Evolutionary conservation across 2,113 vertebrate species (phyloP).

Genomic region (Hoplias malabaricus): DNA sequence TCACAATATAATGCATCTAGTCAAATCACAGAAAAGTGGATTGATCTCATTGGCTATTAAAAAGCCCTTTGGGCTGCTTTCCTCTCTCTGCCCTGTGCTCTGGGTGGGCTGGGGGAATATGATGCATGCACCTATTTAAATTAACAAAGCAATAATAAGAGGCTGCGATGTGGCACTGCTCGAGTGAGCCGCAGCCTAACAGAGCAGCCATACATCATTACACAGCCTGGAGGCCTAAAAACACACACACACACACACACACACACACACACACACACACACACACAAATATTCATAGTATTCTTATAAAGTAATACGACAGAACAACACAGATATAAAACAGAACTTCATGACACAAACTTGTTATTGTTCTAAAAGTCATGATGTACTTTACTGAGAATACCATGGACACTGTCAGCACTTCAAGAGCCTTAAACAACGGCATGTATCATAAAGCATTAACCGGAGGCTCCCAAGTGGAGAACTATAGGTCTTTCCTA

Average conservation of each 20-base stretch:
- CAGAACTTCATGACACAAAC: neutral
- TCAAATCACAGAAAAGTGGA: conserved; percentile 54
- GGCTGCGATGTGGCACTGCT: conserved; percentile 93
- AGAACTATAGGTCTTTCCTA: too few species aligned
- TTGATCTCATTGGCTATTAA: conserved; percentile 90
- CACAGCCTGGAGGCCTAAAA: conserved; percentile 81
- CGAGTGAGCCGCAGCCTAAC: conserved; percentile 85
- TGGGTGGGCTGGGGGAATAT: conserved; percentile 85
- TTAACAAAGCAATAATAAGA: conserved; percentile 98
- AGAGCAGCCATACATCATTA: conserved; percentile 95
- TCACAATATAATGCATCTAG: conserved; percentile 26
- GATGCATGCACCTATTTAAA: conserved; percentile 99
- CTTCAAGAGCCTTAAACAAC: too few species aligned
- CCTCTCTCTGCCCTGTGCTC: conserved; percentile 42
- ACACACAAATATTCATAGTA: conserved; percentile 66
- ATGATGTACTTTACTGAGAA: too few species aligned
- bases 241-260: conserved; percentile 66
- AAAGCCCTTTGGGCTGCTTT: conserved; percentile 91
- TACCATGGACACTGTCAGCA: too few species aligned
- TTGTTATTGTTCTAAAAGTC: neutral
- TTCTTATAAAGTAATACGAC: neutral
- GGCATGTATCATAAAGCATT: too few species aligned
- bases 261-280: neutral
- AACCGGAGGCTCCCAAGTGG: too few species aligned
- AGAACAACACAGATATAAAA: conserved; percentile 27